A percentile compares a stretch with the other conserved stretches of the same genome.
Conservation (phyloP, 2,113 vertebrate species). For the Melospiza melodia region DNA sequence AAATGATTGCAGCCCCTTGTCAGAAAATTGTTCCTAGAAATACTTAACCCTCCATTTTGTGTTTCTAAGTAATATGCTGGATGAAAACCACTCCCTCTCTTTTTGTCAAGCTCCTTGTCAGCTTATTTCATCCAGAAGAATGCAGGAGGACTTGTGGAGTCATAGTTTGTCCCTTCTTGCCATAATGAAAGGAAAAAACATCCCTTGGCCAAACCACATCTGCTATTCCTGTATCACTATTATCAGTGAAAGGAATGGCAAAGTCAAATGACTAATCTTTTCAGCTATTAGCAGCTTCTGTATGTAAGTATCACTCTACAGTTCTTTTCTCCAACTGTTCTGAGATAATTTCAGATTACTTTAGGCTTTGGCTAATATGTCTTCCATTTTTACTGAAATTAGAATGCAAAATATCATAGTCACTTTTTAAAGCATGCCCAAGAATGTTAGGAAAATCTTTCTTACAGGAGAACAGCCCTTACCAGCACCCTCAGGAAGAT, state of each 20-base stretch:
- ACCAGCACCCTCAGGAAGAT: conserved; percentile 16
- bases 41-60: conserved; percentile 37
- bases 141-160: background rate
- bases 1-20: background rate
- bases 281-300: conserved; percentile 58
- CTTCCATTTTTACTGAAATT: conserved; percentile 48
- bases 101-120: background rate
- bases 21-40: conserved; percentile 10
- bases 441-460: conserved; percentile 25
- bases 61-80: conserved; percentile 8
- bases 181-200: background rate
- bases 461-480: background rate
- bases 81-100: background rate
- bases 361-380: conserved; percentile 33
- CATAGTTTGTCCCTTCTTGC: conserved; percentile 21
- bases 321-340: conserved; percentile 48
- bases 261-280: conserved; percentile 63
- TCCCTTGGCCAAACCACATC: background rate
- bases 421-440: background rate
- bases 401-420: conserved; percentile 17
- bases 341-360: conserved; percentile 60
- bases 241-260: conserved; percentile 32
- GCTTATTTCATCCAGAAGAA: background rate
- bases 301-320: conserved; percentile 36
- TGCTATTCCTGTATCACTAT: conserved; percentile 43